Conservation (phyloP, 2,888 invertebrate genomes). For the Diabrotica balteata region DNA sequence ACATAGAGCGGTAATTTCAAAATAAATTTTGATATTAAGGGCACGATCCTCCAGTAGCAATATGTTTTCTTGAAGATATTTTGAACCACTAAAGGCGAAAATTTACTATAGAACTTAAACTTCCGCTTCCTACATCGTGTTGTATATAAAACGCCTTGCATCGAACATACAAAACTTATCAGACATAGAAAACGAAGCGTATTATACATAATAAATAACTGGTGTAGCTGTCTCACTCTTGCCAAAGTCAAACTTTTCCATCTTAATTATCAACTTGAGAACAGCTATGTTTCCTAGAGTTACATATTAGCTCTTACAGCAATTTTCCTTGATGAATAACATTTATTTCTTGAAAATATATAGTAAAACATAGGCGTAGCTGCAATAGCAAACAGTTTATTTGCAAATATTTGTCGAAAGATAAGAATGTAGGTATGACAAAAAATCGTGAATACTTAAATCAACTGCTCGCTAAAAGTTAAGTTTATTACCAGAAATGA, state of each 20-base stretch:
- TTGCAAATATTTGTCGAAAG: background rate
- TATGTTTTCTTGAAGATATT: too few species aligned
- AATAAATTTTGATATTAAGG: too few species aligned
- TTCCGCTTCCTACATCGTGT: too few species aligned
- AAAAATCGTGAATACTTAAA: too few species aligned
- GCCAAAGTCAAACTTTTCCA: conserved; percentile 22
- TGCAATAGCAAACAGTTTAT: background rate
- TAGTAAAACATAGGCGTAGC: background rate
- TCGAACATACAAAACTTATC: background rate
- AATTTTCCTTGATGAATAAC: conserved; percentile 27
- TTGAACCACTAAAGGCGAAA: too few species aligned
- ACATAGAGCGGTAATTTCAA: too few species aligned
- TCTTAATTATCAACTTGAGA: conserved; percentile 25
- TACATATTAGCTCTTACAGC: conserved; percentile 25
- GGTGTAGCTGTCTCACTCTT: conserved; percentile 6
- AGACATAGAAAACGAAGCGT: background rate
- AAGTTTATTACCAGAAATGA: too few species aligned
- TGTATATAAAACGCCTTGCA: too few species aligned
- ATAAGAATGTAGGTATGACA: background rate
- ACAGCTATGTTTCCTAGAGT: conserved; percentile 19
- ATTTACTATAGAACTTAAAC: too few species aligned
- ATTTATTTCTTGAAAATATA: conserved; percentile 22
- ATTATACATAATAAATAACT: conserved; percentile 7
- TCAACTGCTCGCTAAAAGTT: too few species aligned
- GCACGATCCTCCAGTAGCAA: too few species aligned